These are phyloP conservation scores for Ciconia stormi DNA, from an alignment of 2,113 vertebrate species.

Conservation along the genomic window DNA sequence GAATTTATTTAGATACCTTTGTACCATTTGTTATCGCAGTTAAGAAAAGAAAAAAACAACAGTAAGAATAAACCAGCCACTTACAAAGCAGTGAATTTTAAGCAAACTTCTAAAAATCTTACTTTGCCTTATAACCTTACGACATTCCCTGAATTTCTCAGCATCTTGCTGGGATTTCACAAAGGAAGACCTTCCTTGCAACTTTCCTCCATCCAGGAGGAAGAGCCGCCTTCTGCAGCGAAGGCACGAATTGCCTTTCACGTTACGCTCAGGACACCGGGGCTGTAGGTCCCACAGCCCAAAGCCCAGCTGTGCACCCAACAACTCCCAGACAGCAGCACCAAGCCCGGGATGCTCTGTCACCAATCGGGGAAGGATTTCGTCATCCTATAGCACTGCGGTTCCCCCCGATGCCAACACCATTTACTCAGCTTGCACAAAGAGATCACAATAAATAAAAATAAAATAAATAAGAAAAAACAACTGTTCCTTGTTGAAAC, in stretches of 20 bases:
- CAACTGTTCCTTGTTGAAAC: background rate
- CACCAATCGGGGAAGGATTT: background rate
- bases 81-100: background rate
- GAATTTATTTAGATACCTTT: background rate
- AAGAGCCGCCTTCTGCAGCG: background rate
- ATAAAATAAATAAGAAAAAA: background rate
- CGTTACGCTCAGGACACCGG: too few species aligned
- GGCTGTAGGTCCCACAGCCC: background rate
- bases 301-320: background rate
- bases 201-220: background rate
- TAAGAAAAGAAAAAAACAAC: too few species aligned
- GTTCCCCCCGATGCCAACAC: background rate
- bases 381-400: fast-evolving
- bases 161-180: background rate
- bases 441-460: background rate
- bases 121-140: background rate
- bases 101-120: background rate
- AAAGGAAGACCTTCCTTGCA: background rate
- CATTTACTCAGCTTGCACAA: background rate
- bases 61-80: background rate
- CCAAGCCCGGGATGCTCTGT: background rate
- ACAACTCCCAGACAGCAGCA: background rate
- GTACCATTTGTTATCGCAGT: background rate
- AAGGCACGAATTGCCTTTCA: background rate
- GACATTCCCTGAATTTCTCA: background rate